Evolutionary conservation across 2,888 invertebrate genomes (phyloP).

Genomic region (Sturmia bella): DNA sequence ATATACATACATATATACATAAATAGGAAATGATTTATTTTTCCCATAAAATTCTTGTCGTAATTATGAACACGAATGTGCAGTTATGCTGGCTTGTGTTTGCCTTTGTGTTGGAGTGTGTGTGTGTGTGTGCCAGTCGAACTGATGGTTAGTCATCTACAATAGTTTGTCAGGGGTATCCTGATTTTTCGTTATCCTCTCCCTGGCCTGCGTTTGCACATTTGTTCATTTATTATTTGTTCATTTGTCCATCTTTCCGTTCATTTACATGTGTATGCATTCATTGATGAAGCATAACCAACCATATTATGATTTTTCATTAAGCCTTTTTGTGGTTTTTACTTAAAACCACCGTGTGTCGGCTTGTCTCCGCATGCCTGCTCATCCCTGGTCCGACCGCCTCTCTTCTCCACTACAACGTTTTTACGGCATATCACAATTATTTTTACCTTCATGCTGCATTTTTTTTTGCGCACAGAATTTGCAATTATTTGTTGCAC

Average conservation of each 20-base stretch:
- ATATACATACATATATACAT: no score
- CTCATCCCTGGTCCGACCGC: not conserved
- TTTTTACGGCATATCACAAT: slow-evolving; percentile 1
- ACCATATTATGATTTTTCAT: slow-evolving; percentile 69
- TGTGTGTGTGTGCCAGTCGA: not conserved
- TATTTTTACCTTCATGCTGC: slow-evolving; percentile 31
- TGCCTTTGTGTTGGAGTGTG: no score
- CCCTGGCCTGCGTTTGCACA: slow-evolving; percentile 15
- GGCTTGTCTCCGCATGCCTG: not conserved
- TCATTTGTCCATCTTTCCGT: slow-evolving; percentile 28
- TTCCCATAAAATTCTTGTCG: slow-evolving; percentile 28
- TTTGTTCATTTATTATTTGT: slow-evolving; percentile 10
- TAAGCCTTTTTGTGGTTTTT: slow-evolving; percentile 66
- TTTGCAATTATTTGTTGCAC: slow-evolving; percentile 57
- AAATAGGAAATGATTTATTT: slow-evolving; percentile 24
- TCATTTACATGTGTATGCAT: slow-evolving; percentile 12
- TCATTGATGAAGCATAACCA: slow-evolving; percentile 63
- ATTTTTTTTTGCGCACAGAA: not conserved
- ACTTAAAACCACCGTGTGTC: slow-evolving; percentile 47
- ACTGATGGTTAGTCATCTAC: not conserved
- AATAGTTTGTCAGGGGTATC: not conserved
- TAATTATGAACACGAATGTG: not conserved
- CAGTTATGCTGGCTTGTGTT: no score
- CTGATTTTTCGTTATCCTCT: not conserved
- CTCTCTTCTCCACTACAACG: no score